Percentiles rank a stretch among this genome's conserved stretches.
Evolutionary conservation across 2,113 vertebrate genomes (phyloP).

Genomic region (Gasterosteus aculeatus): DNA sequence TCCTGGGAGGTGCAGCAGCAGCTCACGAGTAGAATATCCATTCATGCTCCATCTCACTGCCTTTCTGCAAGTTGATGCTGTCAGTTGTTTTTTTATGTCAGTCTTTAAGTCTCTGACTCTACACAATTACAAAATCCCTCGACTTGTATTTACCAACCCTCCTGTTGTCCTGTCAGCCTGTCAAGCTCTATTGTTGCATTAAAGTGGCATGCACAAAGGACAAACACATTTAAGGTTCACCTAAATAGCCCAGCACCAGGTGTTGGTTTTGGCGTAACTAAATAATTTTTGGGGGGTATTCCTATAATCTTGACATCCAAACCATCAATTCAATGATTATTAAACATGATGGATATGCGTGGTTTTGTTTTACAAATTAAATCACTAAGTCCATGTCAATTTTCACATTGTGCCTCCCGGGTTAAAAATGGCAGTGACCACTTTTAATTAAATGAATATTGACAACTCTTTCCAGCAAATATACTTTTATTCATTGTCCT

Average conservation of each 20-base stretch:
- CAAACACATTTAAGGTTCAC: neutral
- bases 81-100: conserved; percentile 9
- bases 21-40: conserved; percentile 54
- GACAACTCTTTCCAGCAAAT: conserved; percentile 10
- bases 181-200: neutral
- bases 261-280: neutral
- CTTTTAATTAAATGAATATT: conserved; percentile 17
- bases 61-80: conserved; percentile 28
- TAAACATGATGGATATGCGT: neutral
- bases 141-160: neutral
- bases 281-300: neutral
- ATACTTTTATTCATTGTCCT: conserved; percentile 3
- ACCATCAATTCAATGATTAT: neutral
- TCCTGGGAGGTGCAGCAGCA: conserved; percentile 42
- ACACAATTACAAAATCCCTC: neutral
- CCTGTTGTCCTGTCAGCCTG: conserved; percentile 10
- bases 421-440: conserved; percentile 15
- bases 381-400: neutral
- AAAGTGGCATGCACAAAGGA: neutral
- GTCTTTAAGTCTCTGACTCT: conserved; percentile 9
- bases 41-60: conserved; percentile 47
- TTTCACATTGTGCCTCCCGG: neutral
- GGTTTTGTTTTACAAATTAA: neutral
- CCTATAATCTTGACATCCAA: neutral
- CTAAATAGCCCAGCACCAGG: neutral